A percentile compares a stretch with the other conserved stretches of the same genome.
Conservation (phyloP, 2,113 vertebrate species). For the Cercocebus atys region DNA sequence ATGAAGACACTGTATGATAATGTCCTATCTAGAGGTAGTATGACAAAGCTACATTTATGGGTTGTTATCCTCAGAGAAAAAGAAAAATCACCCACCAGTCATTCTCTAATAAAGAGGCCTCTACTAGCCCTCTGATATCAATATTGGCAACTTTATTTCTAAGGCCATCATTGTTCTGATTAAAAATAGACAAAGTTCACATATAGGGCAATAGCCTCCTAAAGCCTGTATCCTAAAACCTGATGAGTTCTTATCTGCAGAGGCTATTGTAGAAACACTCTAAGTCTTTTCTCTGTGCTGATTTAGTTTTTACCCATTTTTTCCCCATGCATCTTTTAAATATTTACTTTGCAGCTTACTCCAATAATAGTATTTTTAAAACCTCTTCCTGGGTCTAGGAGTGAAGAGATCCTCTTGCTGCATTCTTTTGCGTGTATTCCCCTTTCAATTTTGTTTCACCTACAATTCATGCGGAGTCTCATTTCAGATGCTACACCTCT, state of each 20-base stretch:
- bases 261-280: not conserved
- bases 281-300: not conserved
- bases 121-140: not conserved
- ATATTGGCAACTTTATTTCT: not conserved
- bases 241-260: not conserved
- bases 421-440: not conserved
- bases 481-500: not conserved
- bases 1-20: not conserved
- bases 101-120: not conserved
- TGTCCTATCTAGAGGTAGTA: not conserved
- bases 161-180: not conserved
- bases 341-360: conserved; percentile 5
- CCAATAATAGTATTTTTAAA: not conserved
- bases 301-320: not conserved
- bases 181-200: not conserved
- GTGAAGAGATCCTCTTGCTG: not conserved
- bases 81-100: not conserved
- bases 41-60: not conserved
- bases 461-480: not conserved
- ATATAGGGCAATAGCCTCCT: not conserved
- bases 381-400: not conserved
- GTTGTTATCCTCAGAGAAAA: conserved; percentile 1
- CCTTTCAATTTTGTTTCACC: not conserved
- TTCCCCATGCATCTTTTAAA: not conserved
- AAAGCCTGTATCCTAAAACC: not conserved